Conservation (phyloP, 2,113 vertebrate genomes). For the Anoplopoma fimbria region DNA sequence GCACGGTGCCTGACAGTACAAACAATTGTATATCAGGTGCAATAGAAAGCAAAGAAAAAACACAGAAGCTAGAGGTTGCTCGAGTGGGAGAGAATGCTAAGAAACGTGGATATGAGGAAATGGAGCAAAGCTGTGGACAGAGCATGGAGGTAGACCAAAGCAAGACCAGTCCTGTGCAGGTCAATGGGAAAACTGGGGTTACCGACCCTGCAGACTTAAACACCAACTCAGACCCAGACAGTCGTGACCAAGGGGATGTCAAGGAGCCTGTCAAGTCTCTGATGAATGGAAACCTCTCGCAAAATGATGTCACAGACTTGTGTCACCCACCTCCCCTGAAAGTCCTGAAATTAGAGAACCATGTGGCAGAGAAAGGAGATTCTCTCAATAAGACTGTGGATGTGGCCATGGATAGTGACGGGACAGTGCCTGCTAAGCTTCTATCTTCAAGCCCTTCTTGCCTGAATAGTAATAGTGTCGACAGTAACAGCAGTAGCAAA, state of each 20-base stretch:
- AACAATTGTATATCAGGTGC: slow-evolving; percentile 44
- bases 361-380: slow-evolving; percentile 61
- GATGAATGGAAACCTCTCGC: slow-evolving; percentile 90
- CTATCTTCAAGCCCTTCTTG: slow-evolving; percentile 79
- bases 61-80: slow-evolving; percentile 64
- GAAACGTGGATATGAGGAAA: slow-evolving; percentile 76
- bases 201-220: slow-evolving; percentile 39
- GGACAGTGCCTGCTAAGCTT: slow-evolving; percentile 69
- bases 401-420: slow-evolving; percentile 82
- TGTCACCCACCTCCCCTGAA: slow-evolving; percentile 77
- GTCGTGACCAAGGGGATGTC: slow-evolving; percentile 74
- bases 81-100: slow-evolving; percentile 62
- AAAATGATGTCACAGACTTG: slow-evolving; percentile 64
- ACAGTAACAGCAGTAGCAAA: slow-evolving; percentile 74
- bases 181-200: slow-evolving; percentile 89
- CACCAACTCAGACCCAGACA: slow-evolving; percentile 80
- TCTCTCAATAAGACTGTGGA: slow-evolving; percentile 45
- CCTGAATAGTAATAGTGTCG: slow-evolving; percentile 84
- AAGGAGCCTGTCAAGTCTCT: slow-evolving; percentile 87
- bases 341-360: slow-evolving; percentile 77
- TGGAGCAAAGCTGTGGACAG: slow-evolving; percentile 45
- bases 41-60: slow-evolving; percentile 51
- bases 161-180: slow-evolving; percentile 77
- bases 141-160: slow-evolving; percentile 53
- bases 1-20: slow-evolving; percentile 45